Percentiles rank a stretch among this genome's conserved stretches.
Evolutionary conservation across 2,797 vertebrate species (phyloP).

Genomic region (Numenius phaeopus): DNA sequence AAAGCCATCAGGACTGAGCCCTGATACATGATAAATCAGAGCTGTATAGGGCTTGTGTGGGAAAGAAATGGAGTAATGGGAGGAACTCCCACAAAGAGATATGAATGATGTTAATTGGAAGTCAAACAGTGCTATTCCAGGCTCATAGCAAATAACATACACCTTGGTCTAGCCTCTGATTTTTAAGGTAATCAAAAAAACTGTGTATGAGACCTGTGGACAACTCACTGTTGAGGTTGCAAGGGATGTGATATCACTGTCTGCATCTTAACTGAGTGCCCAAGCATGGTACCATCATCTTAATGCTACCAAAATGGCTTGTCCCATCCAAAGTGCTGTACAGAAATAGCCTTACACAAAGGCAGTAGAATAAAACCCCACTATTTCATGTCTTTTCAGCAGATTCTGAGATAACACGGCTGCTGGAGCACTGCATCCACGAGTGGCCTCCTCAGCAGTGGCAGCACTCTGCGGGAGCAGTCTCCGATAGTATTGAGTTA

Average conservation of each 20-base stretch:
- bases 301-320: neutral
- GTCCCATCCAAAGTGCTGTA: neutral
- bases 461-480: neutral
- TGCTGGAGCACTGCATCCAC: neutral
- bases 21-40: neutral
- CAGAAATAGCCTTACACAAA: neutral
- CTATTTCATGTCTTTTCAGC: neutral
- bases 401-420: neutral
- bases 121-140: neutral
- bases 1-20: neutral
- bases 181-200: neutral
- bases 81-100: neutral
- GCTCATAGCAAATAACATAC: neutral
- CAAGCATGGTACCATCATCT: fast-evolving
- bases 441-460: fast-evolving
- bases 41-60: too few relatives aligned
- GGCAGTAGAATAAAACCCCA: neutral
- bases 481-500: neutral
- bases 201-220: neutral
- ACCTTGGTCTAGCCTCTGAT: neutral
- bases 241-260: neutral
- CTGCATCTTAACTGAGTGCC: fast-evolving
- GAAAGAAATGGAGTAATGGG: neutral
- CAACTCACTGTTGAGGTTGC: neutral
- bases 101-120: neutral